Conservation (phyloP, 2,797 vertebrate species). For the Fundulus diaphanus region DNA sequence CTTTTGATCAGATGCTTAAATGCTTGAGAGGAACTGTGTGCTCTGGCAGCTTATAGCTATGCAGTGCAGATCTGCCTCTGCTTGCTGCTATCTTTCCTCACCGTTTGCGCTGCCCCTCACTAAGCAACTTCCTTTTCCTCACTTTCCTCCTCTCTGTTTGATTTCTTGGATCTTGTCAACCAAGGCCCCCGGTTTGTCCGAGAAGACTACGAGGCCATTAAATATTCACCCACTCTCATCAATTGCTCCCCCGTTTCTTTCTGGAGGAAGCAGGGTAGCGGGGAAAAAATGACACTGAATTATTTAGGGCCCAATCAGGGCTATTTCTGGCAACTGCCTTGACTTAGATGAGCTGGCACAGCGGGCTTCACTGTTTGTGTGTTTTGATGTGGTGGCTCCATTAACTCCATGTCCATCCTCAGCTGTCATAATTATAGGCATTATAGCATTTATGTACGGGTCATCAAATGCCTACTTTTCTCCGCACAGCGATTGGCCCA, state of each 20-base stretch:
- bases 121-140: constrained; percentile 53
- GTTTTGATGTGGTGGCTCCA: constrained; percentile 64
- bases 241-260: constrained; percentile 71
- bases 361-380: constrained; percentile 61
- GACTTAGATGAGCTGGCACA: constrained; percentile 59
- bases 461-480: constrained; percentile 58
- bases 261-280: constrained; percentile 44
- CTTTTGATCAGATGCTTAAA: constrained; percentile 46
- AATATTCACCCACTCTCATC: constrained; percentile 81
- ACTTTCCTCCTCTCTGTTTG: constrained; percentile 62
- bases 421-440: constrained; percentile 64
- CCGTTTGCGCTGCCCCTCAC: constrained; percentile 56
- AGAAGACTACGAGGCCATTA: constrained; percentile 71
- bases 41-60: constrained; percentile 18
- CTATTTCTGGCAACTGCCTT: constrained; percentile 70
- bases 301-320: constrained; percentile 77
- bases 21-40: constrained; percentile 9
- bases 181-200: constrained; percentile 67
- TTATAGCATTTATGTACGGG: constrained; percentile 60
- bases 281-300: constrained; percentile 74
- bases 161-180: constrained; percentile 70
- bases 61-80: constrained; percentile 30
- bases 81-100: constrained; percentile 24
- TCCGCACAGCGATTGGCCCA: constrained; percentile 48
- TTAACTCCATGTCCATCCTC: constrained; percentile 62